Percentiles rank a stretch among this genome's conserved stretches.
Evolutionary conservation across 2,888 invertebrate genomes (phyloP).

Genomic region (Nysson spinosus): DNA sequence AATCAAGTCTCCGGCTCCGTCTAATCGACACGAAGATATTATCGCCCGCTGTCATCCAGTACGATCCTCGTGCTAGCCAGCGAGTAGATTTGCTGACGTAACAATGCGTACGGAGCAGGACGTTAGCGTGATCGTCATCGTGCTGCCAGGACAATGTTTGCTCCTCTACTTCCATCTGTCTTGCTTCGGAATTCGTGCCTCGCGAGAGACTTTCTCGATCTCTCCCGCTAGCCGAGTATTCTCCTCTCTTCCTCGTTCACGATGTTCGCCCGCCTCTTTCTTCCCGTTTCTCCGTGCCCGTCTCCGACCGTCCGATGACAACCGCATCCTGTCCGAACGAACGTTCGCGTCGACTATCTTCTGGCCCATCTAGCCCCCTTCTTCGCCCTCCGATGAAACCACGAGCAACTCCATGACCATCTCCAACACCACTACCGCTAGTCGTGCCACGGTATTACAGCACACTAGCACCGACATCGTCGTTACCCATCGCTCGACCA

Average conservation of each 20-base stretch:
- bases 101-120: conserved; percentile 51
- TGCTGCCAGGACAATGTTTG: conserved; percentile 49
- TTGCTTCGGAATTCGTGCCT: too few species aligned
- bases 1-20: conserved; percentile 29
- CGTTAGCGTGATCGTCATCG: conserved; percentile 54
- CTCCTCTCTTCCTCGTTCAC: not conserved
- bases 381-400: conserved; percentile 19
- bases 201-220: too few species aligned
- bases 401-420: conserved; percentile 10
- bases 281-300: conserved; percentile 10
- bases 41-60: conserved; percentile 54
- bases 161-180: conserved; percentile 45
- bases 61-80: conserved; percentile 42
- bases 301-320: conserved; percentile 20
- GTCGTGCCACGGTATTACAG: too few species aligned
- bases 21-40: conserved; percentile 56
- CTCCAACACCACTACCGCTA: too few species aligned
- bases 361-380: conserved; percentile 63
- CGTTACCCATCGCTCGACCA: too few species aligned
- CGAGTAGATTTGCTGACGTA: conserved; percentile 41
- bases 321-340: conserved; percentile 57
- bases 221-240: not conserved
- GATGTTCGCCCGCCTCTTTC: not conserved
- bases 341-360: conserved; percentile 67
- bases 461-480: too few species aligned